Evolutionary conservation across 2,113 vertebrate species (phyloP).

Genomic region (Chrysemys picta): DNA sequence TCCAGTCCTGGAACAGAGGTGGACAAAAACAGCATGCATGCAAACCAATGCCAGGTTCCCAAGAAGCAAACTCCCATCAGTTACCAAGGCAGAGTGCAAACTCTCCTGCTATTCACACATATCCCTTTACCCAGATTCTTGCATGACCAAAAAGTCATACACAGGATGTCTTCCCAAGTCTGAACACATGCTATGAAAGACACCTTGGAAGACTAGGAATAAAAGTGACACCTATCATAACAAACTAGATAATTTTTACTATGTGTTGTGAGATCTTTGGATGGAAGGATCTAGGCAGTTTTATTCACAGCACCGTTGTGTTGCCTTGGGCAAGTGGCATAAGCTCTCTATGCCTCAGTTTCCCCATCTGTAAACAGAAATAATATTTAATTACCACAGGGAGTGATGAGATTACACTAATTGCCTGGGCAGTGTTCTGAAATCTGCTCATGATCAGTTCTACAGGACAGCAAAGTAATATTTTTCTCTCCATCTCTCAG

Average conservation of each 20-base stretch:
- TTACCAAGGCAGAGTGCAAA: background rate
- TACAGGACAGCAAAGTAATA: background rate
- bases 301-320: background rate
- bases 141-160: background rate
- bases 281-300: background rate
- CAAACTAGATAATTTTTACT: background rate
- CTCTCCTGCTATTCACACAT: background rate
- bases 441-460: background rate
- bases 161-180: background rate
- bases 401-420: background rate
- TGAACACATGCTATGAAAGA: background rate
- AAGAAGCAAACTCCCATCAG: background rate
- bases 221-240: background rate
- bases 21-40: background rate
- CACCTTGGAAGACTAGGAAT: background rate
- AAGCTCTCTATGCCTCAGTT: background rate
- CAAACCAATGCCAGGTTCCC: background rate
- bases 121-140: background rate
- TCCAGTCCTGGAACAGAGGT: background rate
- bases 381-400: background rate
- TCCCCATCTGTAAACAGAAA: background rate
- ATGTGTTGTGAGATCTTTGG: background rate
- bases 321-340: fast-evolving
- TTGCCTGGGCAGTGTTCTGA: background rate
- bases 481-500: background rate